phyloP scores from a whole-genome alignment of 2,113 vertebrate genomes.

The Ochotona princeps region DNA sequence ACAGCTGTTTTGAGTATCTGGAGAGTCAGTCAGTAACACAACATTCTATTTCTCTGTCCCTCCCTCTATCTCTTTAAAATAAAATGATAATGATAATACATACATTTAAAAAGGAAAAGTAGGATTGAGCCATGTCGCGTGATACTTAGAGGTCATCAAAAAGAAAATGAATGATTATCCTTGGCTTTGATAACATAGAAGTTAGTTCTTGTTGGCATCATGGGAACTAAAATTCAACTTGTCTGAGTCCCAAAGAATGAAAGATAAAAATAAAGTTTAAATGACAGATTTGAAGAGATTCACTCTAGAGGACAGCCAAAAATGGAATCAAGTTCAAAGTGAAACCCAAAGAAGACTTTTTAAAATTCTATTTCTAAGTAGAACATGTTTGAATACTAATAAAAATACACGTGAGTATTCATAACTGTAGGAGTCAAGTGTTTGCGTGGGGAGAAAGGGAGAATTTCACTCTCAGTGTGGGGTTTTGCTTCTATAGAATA shows the following conservation, averaged over 20 bases:
- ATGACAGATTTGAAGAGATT: not conserved
- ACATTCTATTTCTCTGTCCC: too few species aligned
- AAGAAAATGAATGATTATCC: not conserved
- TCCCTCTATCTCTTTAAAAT: too few species aligned
- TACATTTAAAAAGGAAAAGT: too few species aligned
- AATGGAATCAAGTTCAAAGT: not conserved
- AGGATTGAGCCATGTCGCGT: not conserved
- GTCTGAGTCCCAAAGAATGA: not conserved
- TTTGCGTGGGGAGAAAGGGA: not conserved
- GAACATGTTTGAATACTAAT: not conserved
- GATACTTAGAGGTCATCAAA: not conserved
- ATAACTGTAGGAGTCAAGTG: not conserved
- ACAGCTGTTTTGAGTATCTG: too few species aligned
- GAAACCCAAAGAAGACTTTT: too few species aligned
- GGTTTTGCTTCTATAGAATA: not conserved
- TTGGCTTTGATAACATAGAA: not conserved
- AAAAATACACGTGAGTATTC: not conserved
- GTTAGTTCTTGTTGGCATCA: not conserved
- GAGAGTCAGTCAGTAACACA: too few species aligned
- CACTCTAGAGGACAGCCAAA: not conserved
- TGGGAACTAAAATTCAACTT: not conserved
- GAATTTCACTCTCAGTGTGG: not conserved
- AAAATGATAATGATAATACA: too few species aligned
- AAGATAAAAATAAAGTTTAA: constrained; percentile 24
- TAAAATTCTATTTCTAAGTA: too few species aligned